A percentile compares a stretch with the other conserved stretches of the same genome.
Evolutionary conservation across 2,888 invertebrate genomes (phyloP).

Genomic region (Eremobia ochroleuca): DNA sequence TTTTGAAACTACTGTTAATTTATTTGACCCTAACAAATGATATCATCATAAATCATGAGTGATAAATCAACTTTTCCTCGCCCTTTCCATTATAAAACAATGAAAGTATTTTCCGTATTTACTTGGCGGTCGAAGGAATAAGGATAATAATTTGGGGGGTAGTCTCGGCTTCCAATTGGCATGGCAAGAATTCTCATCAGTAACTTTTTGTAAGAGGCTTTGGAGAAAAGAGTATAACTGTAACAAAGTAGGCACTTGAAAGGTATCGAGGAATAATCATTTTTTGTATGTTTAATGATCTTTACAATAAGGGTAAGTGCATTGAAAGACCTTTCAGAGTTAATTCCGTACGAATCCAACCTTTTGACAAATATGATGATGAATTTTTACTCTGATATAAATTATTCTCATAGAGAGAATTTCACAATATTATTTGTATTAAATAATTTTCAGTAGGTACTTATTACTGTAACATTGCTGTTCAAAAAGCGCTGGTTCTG

Average conservation of each 20-base stretch:
- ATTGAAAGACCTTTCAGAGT: background rate
- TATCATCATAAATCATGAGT: constrained; percentile 36
- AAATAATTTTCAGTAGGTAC: background rate
- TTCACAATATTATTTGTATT: background rate
- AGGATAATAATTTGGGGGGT: constrained; percentile 32
- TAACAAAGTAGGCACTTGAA: constrained; percentile 7
- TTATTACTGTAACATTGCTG: background rate
- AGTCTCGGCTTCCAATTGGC: constrained; percentile 17
- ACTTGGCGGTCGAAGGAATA: constrained; percentile 24
- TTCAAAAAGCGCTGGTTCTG: background rate
- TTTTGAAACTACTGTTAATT: background rate
- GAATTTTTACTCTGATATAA: background rate
- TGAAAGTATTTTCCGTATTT: constrained; percentile 48
- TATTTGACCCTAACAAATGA: constrained; percentile 28
- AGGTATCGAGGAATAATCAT: background rate
- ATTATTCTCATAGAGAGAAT: background rate
- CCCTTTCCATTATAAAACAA: constrained; percentile 41
- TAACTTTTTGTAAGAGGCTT: constrained; percentile 22
- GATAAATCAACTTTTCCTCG: constrained; percentile 45
- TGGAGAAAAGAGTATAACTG: constrained; percentile 2
- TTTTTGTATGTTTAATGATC: no score
- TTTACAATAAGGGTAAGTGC: background rate
- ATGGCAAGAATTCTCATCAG: constrained; percentile 20
- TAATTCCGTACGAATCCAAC: background rate
- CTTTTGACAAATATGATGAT: background rate